These are phyloP conservation scores for Gymnocephalus cernua DNA, from an alignment of 2,113 vertebrate species.

Conservation along the genomic window DNA sequence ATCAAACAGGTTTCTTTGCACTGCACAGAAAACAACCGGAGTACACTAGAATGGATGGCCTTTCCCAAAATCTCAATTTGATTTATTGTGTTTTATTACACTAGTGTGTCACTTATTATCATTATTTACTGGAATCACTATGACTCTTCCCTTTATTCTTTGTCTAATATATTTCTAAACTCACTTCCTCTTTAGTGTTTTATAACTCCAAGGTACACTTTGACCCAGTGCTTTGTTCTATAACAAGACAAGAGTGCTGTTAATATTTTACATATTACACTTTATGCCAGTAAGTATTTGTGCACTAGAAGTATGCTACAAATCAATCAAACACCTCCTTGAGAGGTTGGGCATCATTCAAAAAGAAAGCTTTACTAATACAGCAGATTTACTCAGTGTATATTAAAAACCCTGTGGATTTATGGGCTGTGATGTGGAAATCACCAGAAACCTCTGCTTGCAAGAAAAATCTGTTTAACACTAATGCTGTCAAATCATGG, in stretches of 20 bases:
- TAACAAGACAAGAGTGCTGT: too few relatives aligned
- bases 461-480: neutral
- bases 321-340: neutral
- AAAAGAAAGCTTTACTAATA: neutral
- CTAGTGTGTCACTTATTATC: neutral
- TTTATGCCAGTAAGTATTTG: neutral
- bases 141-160: neutral
- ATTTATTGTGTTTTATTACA: slow-evolving; percentile 1
- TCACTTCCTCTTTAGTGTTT: neutral
- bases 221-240: neutral
- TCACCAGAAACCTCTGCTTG: neutral
- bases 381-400: neutral
- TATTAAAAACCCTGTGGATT: neutral
- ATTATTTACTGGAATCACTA: slow-evolving; percentile 4
- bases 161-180: neutral
- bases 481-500: neutral
- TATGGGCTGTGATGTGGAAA: neutral
- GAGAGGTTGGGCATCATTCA: neutral
- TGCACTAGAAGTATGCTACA: neutral
- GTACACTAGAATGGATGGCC: too few relatives aligned
- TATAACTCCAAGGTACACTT: slow-evolving; percentile 4
- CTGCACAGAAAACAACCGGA: too few relatives aligned
- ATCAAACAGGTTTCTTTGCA: neutral
- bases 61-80: neutral
- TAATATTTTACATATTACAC: too few relatives aligned